phyloP scores from a whole-genome alignment of 2,888 invertebrate species.

The Argyresthia albistria region DNA sequence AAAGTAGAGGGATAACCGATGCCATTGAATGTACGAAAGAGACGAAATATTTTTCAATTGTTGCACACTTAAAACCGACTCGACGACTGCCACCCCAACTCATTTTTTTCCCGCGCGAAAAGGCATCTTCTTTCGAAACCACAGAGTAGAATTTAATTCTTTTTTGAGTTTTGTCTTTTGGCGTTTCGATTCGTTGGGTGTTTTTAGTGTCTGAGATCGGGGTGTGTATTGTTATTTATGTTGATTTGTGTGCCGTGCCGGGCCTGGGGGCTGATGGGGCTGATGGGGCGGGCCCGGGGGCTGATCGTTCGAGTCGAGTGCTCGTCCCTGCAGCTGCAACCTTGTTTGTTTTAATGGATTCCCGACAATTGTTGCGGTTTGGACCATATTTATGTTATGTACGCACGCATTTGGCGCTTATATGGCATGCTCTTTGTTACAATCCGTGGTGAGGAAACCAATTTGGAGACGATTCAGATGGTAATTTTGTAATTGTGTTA shows the following conservation, averaged over 20 bases:
- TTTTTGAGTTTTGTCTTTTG: slow-evolving; percentile 17
- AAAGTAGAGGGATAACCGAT: slow-evolving; percentile 54
- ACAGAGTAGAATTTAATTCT: slow-evolving; percentile 16
- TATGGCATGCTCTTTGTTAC: slow-evolving; percentile 19
- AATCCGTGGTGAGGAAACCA: slow-evolving; percentile 33
- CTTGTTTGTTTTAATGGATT: slow-evolving; percentile 64
- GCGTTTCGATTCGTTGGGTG: slow-evolving; percentile 17
- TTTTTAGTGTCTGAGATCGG: slow-evolving; percentile 61
- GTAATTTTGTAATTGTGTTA: neutral
- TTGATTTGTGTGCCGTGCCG: slow-evolving; percentile 62
- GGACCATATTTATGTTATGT: slow-evolving; percentile 42
- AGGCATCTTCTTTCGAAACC: neutral
- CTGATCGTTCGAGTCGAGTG: slow-evolving; percentile 55
- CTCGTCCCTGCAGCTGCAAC: slow-evolving; percentile 52
- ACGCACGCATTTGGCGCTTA: slow-evolving; percentile 23
- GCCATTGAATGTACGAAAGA: slow-evolving; percentile 63
- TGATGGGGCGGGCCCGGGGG: slow-evolving; percentile 61
- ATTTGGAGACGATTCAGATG: neutral
- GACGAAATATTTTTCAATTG: slow-evolving; percentile 71
- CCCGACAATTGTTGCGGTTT: slow-evolving; percentile 47
- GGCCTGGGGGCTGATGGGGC: too few relatives aligned
- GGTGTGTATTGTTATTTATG: slow-evolving; percentile 72
- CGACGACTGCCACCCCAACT: neutral
- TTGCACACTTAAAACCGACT: slow-evolving; percentile 49
- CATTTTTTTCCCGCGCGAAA: slow-evolving; percentile 17